Evolutionary conservation across 2,888 invertebrate species (phyloP).

Genomic region (Parascotia fuliginaria): DNA sequence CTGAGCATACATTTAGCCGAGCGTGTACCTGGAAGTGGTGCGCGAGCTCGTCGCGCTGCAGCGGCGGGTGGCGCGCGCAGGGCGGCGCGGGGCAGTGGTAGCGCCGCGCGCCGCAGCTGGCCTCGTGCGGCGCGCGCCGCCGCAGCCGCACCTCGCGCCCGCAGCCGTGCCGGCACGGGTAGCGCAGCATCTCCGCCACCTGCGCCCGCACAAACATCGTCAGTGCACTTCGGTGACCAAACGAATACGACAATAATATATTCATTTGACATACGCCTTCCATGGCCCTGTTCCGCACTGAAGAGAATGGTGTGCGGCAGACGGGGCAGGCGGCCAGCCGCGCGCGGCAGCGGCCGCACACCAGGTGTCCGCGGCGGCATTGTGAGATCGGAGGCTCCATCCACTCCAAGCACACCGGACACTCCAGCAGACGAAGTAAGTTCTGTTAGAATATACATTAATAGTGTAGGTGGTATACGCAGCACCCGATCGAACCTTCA

Average conservation of each 20-base stretch:
- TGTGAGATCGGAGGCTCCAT: conserved; percentile 87
- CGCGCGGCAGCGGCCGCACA: conserved; percentile 84
- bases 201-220: conserved; percentile 28
- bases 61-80: conserved; percentile 55
- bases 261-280: conserved; percentile 76
- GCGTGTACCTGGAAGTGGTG: conserved; percentile 58
- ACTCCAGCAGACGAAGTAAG: conserved; percentile 82
- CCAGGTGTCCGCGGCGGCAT: conserved; percentile 87
- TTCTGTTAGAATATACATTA: conserved; percentile 51
- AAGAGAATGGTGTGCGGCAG: conserved; percentile 83
- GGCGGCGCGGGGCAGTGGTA: conserved; percentile 77
- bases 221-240: no score
- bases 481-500: no score
- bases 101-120: conserved; percentile 73
- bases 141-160: conserved; percentile 73
- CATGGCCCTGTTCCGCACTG: conserved; percentile 83
- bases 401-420: conserved; percentile 88
- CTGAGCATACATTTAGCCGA: no score
- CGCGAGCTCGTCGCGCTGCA: conserved; percentile 53
- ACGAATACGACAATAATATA: no score
- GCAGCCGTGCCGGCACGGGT: conserved; percentile 85
- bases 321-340: conserved; percentile 86
- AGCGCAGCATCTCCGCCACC: conserved; percentile 82
- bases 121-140: conserved; percentile 77
- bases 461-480: no score